Evolutionary conservation across 2,797 vertebrate genomes (phyloP).

Genomic region (Pelobates cultripes): DNA sequence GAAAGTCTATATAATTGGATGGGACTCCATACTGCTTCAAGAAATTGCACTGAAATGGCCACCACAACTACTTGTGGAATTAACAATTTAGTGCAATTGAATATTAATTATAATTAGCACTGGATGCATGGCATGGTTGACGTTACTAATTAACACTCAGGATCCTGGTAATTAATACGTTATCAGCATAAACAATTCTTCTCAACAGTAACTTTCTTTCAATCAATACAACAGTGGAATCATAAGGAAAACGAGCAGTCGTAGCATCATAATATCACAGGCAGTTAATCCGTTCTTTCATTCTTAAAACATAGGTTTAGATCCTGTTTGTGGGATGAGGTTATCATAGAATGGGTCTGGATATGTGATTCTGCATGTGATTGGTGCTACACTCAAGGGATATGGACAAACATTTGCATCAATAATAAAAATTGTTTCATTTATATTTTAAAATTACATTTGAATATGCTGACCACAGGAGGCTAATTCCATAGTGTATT

Average conservation of each 20-base stretch:
- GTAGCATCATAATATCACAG: slow-evolving; percentile 31
- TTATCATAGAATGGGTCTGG: slow-evolving; percentile 16
- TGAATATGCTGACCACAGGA: too few relatives aligned
- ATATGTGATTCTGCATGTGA: not conserved
- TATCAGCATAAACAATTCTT: not conserved
- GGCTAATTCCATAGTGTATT: too few relatives aligned
- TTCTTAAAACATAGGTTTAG: slow-evolving; percentile 57
- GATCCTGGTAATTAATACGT: not conserved
- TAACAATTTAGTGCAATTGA: not conserved
- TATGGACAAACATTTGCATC: not conserved
- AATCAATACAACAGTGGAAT: not conserved
- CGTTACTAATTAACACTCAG: not conserved
- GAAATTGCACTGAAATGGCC: too few relatives aligned
- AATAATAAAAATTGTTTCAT: not conserved
- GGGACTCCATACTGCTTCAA: too few relatives aligned
- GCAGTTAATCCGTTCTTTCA: slow-evolving; percentile 55
- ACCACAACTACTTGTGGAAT: not conserved
- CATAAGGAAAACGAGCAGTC: not conserved
- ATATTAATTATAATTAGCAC: not conserved
- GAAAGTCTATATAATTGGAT: too few relatives aligned
- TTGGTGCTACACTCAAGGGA: not conserved
- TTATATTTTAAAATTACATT: not conserved
- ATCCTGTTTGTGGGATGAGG: slow-evolving; percentile 56
- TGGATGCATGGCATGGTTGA: not conserved
- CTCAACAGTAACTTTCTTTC: not conserved